Evolutionary conservation across 2,797 vertebrate genomes (phyloP).

Genomic region (Eremophila alpestris): DNA sequence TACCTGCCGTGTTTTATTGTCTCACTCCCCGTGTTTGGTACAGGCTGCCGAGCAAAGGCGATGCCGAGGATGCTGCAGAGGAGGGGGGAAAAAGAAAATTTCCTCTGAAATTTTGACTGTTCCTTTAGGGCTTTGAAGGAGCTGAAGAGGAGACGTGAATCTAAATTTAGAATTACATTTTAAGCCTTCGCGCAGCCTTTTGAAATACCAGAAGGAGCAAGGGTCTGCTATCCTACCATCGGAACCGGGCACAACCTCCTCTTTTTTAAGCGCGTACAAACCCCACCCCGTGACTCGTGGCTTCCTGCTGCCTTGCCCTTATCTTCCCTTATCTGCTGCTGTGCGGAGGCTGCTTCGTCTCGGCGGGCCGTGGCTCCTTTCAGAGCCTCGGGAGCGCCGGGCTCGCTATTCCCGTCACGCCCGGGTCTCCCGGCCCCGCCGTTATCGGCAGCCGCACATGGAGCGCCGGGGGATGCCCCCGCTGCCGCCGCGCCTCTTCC

Average conservation of each 20-base stretch:
- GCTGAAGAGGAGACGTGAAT: neutral
- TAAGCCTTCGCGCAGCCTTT: conserved; percentile 31
- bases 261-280: neutral
- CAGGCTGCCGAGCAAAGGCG: neutral
- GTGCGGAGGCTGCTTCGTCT: conserved; percentile 78
- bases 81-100: neutral
- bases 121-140: neutral
- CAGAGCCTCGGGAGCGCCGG: conserved; percentile 49
- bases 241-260: conserved; percentile 38
- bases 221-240: conserved; percentile 62
- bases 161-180: conserved; percentile 30
- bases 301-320: conserved; percentile 73
- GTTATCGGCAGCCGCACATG: conserved; percentile 86
- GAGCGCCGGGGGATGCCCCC: conserved; percentile 81
- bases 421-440: conserved; percentile 78
- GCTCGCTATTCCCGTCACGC: conserved; percentile 82
- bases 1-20: neutral
- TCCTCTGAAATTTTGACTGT: neutral
- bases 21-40: neutral
- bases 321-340: conserved; percentile 79
- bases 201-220: conserved; percentile 34
- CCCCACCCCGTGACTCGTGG: conserved; percentile 54
- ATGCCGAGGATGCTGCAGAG: neutral
- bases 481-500: conserved; percentile 62
- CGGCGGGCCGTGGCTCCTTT: conserved; percentile 63